Percentiles rank a stretch among this genome's conserved stretches.
Conservation (phyloP, 2,888 invertebrate genomes). For the Periphyllus acericola region DNA sequence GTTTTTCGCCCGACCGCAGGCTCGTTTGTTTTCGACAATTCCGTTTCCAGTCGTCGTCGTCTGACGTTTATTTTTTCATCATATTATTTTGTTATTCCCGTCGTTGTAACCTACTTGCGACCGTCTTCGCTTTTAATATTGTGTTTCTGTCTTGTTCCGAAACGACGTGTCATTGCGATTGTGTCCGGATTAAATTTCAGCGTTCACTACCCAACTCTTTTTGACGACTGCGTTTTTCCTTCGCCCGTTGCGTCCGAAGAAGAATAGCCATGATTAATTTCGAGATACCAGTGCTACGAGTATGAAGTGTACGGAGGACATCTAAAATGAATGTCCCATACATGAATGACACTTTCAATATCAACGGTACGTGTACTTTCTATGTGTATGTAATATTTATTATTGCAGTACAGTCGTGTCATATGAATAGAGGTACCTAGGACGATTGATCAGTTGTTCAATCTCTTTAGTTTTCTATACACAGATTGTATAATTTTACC, state of each 20-base stretch:
- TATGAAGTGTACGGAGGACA: conserved; percentile 10
- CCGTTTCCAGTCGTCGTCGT: neutral
- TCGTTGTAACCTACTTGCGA: neutral
- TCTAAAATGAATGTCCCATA: conserved; percentile 65
- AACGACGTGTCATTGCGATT: conserved; percentile 24
- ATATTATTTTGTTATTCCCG: neutral
- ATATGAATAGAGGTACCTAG: too few relatives aligned
- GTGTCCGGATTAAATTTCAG: neutral
- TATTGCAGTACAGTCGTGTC: too few relatives aligned
- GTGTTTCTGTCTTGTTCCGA: neutral
- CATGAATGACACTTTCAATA: conserved; percentile 64
- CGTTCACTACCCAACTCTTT: neutral
- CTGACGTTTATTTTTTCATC: neutral
- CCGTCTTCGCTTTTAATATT: neutral
- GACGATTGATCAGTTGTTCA: too few relatives aligned
- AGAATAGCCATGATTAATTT: neutral
- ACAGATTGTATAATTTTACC: too few relatives aligned
- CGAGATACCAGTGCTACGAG: neutral
- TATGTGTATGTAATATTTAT: too few relatives aligned
- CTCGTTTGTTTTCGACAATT: neutral
- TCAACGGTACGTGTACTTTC: conserved; percentile 64
- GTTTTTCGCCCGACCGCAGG: neutral
- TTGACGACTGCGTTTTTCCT: neutral
- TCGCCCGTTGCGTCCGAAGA: neutral
- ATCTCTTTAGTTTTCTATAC: too few relatives aligned